These are phyloP conservation scores for Bombus cullumanus DNA, from an alignment of 1,140 invertebrate genomes.

Conservation along the genomic window DNA sequence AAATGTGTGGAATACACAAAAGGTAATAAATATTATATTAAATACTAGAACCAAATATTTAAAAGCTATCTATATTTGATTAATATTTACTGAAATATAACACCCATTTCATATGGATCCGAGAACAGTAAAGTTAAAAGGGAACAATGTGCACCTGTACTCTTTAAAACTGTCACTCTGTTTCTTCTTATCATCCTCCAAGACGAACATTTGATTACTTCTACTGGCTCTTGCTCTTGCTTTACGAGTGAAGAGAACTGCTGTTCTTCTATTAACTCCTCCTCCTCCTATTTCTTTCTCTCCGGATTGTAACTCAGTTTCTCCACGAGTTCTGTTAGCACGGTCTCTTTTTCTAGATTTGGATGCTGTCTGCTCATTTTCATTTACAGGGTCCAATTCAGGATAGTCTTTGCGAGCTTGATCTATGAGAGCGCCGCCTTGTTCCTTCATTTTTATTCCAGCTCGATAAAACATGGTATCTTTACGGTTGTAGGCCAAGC, in stretches of 20 bases:
- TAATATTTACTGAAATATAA: background rate
- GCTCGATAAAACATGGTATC: conserved; percentile 94
- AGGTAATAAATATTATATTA: background rate
- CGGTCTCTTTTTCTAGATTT: conserved; percentile 76
- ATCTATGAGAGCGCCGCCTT: conserved; percentile 90
- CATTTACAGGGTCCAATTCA: conserved; percentile 84
- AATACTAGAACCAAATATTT: too few species aligned
- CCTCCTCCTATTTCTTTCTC: conserved; percentile 76
- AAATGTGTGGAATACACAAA: too few species aligned
- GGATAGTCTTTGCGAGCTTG: conserved; percentile 87
- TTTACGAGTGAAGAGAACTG: conserved; percentile 92
- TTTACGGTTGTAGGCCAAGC: conserved; percentile 96
- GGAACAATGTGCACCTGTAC: conserved; percentile 78
- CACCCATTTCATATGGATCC: background rate
- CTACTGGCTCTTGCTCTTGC: conserved; percentile 84
- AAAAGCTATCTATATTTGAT: too few species aligned
- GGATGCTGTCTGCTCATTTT: conserved; percentile 56
- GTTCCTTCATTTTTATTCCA: conserved; percentile 93
- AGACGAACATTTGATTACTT: conserved; percentile 66
- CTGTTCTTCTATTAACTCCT: conserved; percentile 91
- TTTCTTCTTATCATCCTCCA: conserved; percentile 77
- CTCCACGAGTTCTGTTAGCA: conserved; percentile 73
- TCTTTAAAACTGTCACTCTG: conserved; percentile 85
- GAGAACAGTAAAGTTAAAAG: background rate
- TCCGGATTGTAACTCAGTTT: conserved; percentile 70